Percentiles rank a stretch among this genome's conserved stretches.
Conservation (phyloP, 2,888 invertebrate genomes). For the Drosophila subsilvestris region DNA sequence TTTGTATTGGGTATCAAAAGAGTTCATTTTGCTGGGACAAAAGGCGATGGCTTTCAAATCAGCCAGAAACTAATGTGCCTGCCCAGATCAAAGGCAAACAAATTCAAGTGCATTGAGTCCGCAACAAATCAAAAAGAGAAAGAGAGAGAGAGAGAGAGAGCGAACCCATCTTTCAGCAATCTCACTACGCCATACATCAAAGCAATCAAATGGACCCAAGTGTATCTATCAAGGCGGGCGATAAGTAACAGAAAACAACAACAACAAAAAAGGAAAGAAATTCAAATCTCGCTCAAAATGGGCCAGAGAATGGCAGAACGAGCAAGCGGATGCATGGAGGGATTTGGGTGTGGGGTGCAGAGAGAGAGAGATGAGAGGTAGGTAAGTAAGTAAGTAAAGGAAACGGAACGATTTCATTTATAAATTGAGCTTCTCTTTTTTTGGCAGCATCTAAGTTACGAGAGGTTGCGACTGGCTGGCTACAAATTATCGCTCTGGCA, state of each 20-base stretch:
- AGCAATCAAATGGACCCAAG: slow-evolving; percentile 62
- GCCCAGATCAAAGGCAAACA: slow-evolving; percentile 41
- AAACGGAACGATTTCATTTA: slow-evolving; percentile 48
- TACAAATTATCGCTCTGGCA: slow-evolving; percentile 61
- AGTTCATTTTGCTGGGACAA: slow-evolving; percentile 26
- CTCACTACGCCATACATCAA: slow-evolving; percentile 56
- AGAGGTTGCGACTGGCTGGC: slow-evolving; percentile 55
- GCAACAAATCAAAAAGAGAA: slow-evolving; percentile 53
- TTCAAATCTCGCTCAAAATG: slow-evolving; percentile 35
- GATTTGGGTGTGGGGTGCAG: not conserved
- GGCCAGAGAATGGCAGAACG: slow-evolving; percentile 8
- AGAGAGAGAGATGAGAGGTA: slow-evolving; percentile 1
- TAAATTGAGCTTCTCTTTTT: slow-evolving; percentile 55
- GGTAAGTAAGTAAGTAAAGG: slow-evolving; percentile 14
- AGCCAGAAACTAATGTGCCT: slow-evolving; percentile 49
- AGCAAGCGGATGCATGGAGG: slow-evolving; percentile 6
- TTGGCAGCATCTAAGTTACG: slow-evolving; percentile 57
- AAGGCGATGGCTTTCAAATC: slow-evolving; percentile 22
- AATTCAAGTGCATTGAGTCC: slow-evolving; percentile 51
- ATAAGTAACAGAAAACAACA: slow-evolving; percentile 29
- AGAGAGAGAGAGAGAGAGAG: not conserved
- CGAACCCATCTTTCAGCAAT: slow-evolving; percentile 4
- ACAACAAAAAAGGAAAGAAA: slow-evolving; percentile 33
- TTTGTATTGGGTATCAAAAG: not conserved
- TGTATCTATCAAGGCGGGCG: slow-evolving; percentile 53